Conservation (phyloP, 2,113 vertebrate species). For the Chiloscyllium plagiosum region DNA sequence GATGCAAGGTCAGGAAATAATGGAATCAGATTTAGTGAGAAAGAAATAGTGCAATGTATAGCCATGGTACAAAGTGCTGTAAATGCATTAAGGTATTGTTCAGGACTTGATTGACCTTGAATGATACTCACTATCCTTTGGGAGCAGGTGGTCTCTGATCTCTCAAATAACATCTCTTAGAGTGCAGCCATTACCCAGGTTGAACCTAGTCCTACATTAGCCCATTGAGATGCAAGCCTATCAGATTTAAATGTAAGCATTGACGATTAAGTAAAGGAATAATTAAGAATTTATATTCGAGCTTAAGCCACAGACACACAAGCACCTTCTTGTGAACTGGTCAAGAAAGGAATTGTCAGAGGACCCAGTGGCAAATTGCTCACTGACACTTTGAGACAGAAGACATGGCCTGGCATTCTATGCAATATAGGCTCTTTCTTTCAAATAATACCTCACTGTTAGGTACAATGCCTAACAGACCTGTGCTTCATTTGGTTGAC, state of each 20-base stretch:
- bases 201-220: background rate
- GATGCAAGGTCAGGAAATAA: constrained; percentile 1
- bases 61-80: background rate
- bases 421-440: background rate
- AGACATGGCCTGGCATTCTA: background rate
- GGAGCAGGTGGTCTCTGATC: background rate
- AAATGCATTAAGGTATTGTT: background rate
- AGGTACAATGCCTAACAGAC: background rate
- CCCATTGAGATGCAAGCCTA: background rate
- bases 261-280: background rate
- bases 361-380: background rate
- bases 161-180: background rate
- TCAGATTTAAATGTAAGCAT: background rate
- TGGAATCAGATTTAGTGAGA: background rate
- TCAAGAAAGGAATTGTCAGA: background rate
- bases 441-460: background rate
- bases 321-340: background rate
- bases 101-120: background rate
- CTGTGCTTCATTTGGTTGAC: background rate
- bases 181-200: background rate
- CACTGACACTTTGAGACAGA: background rate
- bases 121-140: background rate
- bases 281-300: background rate
- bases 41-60: background rate
- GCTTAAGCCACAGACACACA: background rate